Evolutionary conservation across 2,888 invertebrate genomes (phyloP).

Genomic region (Neria commutata): DNA sequence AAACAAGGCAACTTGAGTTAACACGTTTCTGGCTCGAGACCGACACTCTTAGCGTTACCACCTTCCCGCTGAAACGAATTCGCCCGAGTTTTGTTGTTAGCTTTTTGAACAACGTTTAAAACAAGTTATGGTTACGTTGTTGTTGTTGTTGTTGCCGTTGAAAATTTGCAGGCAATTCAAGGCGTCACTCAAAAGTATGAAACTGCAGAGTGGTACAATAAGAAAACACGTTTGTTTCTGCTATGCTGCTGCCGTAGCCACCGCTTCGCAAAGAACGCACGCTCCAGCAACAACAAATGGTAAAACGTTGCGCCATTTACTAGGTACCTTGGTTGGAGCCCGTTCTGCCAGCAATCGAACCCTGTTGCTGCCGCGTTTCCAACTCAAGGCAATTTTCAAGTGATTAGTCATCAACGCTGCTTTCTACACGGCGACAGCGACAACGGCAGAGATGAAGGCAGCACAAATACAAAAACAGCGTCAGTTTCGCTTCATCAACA

Average conservation of each 20-base stretch:
- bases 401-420: constrained; percentile 45
- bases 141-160: neutral
- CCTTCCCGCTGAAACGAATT: too few relatives aligned
- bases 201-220: neutral
- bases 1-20: too few relatives aligned
- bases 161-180: neutral
- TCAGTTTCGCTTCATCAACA: constrained; percentile 11
- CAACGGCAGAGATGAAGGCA: neutral
- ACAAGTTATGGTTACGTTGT: neutral
- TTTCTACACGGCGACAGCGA: neutral
- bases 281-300: too few relatives aligned
- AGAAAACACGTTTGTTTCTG: constrained; percentile 2
- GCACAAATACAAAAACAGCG: neutral
- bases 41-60: too few relatives aligned
- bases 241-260: too few relatives aligned
- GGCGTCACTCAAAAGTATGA: neutral
- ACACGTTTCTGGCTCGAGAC: too few relatives aligned
- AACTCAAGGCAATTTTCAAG: constrained; percentile 44
- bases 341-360: neutral
- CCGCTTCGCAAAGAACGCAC: neutral
- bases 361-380: neutral
- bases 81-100: too few relatives aligned
- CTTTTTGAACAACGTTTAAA: too few relatives aligned
- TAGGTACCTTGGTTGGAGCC: neutral
- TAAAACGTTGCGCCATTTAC: neutral